A percentile compares a stretch with the other conserved stretches of the same genome.
Conservation (phyloP, 2,113 vertebrate genomes). For the Centrocercus urophasianus region DNA sequence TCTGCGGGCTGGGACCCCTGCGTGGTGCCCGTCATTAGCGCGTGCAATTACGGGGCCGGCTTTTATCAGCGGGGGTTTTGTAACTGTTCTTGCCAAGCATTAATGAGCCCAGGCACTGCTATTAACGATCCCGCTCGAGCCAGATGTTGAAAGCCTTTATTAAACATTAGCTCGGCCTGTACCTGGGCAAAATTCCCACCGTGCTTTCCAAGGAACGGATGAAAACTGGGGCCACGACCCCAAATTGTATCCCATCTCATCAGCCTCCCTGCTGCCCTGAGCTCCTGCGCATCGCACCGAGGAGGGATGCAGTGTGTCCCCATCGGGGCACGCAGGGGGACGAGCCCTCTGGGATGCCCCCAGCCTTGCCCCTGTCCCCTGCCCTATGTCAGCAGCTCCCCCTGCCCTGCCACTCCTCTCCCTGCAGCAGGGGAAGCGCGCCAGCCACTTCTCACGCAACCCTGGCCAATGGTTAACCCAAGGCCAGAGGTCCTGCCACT, state of each 20-base stretch:
- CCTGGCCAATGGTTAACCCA: constrained; percentile 71
- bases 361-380: constrained; percentile 12
- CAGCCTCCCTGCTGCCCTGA: accelerated
- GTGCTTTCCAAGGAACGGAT: background rate
- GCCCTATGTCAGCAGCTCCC: constrained; percentile 21
- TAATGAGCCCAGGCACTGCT: background rate
- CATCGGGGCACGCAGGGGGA: accelerated
- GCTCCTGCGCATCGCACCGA: background rate
- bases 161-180: constrained; percentile 57
- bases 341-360: background rate
- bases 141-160: constrained; percentile 56
- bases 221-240: background rate
- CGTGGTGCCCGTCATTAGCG: background rate
- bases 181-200: constrained; percentile 2
- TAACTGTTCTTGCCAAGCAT: constrained; percentile 25
- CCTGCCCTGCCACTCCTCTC: constrained; percentile 22
- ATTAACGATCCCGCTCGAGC: constrained; percentile 26
- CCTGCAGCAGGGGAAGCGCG: background rate
- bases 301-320: accelerated
- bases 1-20: background rate
- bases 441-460: constrained; percentile 68
- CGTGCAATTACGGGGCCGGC: background rate
- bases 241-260: background rate
- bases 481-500: background rate
- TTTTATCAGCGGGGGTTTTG: background rate